Conservation (phyloP, 2,888 invertebrate species). For the Hypsopygia costalis region DNA sequence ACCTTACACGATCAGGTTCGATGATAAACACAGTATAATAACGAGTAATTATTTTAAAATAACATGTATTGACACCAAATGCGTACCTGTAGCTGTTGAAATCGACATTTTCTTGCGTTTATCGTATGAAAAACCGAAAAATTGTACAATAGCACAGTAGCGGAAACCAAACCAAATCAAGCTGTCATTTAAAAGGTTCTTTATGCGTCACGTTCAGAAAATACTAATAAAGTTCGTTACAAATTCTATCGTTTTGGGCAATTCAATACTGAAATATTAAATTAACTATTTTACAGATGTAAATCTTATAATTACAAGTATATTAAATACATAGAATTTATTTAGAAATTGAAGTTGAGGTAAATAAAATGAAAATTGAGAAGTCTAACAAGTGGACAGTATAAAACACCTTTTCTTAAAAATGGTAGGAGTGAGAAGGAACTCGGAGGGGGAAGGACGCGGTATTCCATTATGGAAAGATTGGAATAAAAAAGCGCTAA, state of each 20-base stretch:
- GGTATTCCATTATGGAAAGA: slow-evolving; percentile 49
- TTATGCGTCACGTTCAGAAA: slow-evolving; percentile 47
- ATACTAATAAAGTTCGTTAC: slow-evolving; percentile 8
- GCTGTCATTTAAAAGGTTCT: slow-evolving; percentile 75
- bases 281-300: too few species aligned
- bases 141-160: slow-evolving; percentile 79
- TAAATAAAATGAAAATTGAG: too few species aligned
- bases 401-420: slow-evolving; percentile 55
- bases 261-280: too few species aligned
- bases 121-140: slow-evolving; percentile 69
- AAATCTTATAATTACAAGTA: too few species aligned
- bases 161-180: slow-evolving; percentile 81
- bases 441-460: slow-evolving; percentile 65
- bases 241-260: not conserved
- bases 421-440: slow-evolving; percentile 61
- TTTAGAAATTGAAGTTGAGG: too few species aligned
- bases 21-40: slow-evolving; percentile 47
- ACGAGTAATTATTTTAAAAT: slow-evolving; percentile 32
- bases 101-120: slow-evolving; percentile 70
- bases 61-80: slow-evolving; percentile 31
- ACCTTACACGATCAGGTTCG: slow-evolving; percentile 65
- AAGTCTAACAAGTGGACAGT: slow-evolving; percentile 16
- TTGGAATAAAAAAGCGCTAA: slow-evolving; percentile 43
- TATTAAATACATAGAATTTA: too few species aligned
- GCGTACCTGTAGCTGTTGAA: slow-evolving; percentile 75